Evolutionary conservation across 1,140 invertebrate genomes (phyloP), one percentile per base, ranked within the genome.

Genomic region (Vanessa tameamea): DNA sequence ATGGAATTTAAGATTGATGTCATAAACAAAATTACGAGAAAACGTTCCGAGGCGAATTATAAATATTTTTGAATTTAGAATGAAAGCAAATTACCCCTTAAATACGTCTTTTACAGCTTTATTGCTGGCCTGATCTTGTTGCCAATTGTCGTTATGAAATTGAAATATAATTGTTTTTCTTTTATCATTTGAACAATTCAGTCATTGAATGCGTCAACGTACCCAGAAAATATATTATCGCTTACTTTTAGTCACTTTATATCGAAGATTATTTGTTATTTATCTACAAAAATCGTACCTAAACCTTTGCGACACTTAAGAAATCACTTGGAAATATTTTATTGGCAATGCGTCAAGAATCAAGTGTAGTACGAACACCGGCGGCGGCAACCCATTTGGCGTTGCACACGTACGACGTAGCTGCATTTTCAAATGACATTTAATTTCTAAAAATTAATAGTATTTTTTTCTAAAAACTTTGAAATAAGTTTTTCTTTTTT

Each of bases 1-100:
- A 73, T 72, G 73, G 37, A 66, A 47, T 70, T 64, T 47, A 64
- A 69, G 43, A 59, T 69, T 75, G 74, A 77, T 77, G 74, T 77
- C 77, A 76, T 75, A 64, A 69, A 68, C 65, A 68, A n/a, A 69
- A 12, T 55, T 64, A 74, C 51, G 59, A 59, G 66, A 14, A 64
- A 74, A 15, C 48, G 20, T 73, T 47, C 47, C 51, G 47, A 68
- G 12, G 37, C 31, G 48, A 16, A 4, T 37, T 68, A 55, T 68
- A 68, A 55, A 68, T 23, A 43, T 15, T 64, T 55, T 55, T 16
- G n/a, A 20, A n/a, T 61, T 37, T 13, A 15, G 53, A 57, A 37
- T 37, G 57, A 61, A 61, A 61, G 26, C 13, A n/a, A 31, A 31
- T 61, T 61, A 61, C 57, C 12, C 31, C 13, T 37, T 61, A 37